Conservation (phyloP, 1,140 invertebrate genomes). For the Drosophila nasuta region DNA sequence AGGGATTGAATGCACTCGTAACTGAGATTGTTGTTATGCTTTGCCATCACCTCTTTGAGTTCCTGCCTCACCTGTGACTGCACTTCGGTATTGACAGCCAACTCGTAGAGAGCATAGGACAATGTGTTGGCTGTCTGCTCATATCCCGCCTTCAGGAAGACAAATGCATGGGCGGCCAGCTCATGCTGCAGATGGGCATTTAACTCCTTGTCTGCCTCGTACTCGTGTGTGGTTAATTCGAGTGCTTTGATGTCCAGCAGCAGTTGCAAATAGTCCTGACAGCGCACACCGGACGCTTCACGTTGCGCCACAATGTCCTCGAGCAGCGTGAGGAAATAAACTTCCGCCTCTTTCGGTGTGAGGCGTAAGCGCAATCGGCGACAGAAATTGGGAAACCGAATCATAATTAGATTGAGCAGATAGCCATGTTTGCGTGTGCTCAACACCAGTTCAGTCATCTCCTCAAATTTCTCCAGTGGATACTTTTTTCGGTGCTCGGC, state of each 20-base stretch:
- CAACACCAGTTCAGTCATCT: conserved; percentile 76
- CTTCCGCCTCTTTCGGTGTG: conserved; percentile 69
- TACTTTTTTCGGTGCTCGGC: conserved; percentile 55
- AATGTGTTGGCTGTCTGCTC: conserved; percentile 86
- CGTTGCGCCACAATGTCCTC: conserved; percentile 85
- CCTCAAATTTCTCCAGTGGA: conserved; percentile 66
- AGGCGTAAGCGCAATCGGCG: conserved; percentile 55
- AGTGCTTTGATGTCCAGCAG: conserved; percentile 75
- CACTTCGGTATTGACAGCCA: conserved; percentile 85
- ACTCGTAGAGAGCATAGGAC: conserved; percentile 85
- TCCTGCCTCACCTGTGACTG: conserved; percentile 86
- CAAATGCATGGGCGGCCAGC: conserved; percentile 86
- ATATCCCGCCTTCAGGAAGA: conserved; percentile 89
- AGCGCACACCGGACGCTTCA: conserved; percentile 80
- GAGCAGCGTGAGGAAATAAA: conserved; percentile 85
- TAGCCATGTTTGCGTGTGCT: conserved; percentile 73
- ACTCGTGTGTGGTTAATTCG: conserved; percentile 73
- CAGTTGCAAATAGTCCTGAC: conserved; percentile 86
- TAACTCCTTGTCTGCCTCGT: conserved; percentile 64
- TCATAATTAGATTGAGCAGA: conserved; percentile 69
- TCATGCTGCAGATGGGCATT: conserved; percentile 68
- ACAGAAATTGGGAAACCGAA: conserved; percentile 72
- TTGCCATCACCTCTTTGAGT: conserved; percentile 77
- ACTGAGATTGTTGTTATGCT: conserved; percentile 78
- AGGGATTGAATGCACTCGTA: conserved; percentile 86